Conservation (phyloP, 2,888 invertebrate genomes). For the Ectropis crepuscularia region DNA sequence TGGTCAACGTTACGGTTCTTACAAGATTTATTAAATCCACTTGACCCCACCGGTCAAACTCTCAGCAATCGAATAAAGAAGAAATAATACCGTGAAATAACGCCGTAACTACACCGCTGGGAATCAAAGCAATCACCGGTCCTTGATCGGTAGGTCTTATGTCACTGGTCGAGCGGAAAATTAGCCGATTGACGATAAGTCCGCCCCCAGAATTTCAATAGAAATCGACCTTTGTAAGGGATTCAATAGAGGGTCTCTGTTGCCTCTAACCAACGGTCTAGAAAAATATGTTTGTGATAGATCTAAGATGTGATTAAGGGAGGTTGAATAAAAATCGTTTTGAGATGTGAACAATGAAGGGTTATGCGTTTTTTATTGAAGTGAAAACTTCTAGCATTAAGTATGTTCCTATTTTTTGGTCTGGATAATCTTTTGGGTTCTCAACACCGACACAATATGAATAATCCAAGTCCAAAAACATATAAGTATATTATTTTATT, state of each 20-base stretch:
- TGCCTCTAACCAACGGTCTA: slow-evolving; percentile 7
- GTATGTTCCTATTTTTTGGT: no score
- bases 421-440: no score
- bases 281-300: slow-evolving; percentile 9
- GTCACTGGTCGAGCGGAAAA: slow-evolving; percentile 47
- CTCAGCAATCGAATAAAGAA: slow-evolving; percentile 14
- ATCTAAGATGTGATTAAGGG: slow-evolving; percentile 3
- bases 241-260: slow-evolving; percentile 5
- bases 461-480: no score
- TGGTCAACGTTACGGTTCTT: no score
- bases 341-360: not conserved
- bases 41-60: not conserved
- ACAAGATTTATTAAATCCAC: no score
- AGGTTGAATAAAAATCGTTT: not conserved
- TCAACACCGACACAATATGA: no score
- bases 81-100: slow-evolving; percentile 1
- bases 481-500: no score
- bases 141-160: slow-evolving; percentile 46
- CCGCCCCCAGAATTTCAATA: slow-evolving; percentile 33
- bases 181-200: slow-evolving; percentile 42
- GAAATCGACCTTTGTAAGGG: slow-evolving; percentile 12
- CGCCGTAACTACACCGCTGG: slow-evolving; percentile 23
- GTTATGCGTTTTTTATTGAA: no score
- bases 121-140: slow-evolving; percentile 48
- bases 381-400: no score